Conservation (phyloP, 2,113 vertebrate genomes). For the Reinhardtius hippoglossoides region DNA sequence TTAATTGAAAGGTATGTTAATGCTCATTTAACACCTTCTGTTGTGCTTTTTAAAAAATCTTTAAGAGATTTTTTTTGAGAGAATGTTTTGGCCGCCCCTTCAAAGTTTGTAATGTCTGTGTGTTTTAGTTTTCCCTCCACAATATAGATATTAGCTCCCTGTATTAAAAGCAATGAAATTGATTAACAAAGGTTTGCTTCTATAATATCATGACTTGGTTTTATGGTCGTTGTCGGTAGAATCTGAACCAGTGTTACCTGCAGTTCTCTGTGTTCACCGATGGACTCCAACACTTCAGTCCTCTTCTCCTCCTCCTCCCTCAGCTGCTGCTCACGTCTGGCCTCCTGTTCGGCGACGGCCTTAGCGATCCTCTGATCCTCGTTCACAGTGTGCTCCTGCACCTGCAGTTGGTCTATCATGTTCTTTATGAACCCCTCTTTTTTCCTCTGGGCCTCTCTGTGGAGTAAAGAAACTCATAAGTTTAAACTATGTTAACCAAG, state of each 20-base stretch:
- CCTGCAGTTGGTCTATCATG: conserved; percentile 74
- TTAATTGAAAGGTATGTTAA: too few species aligned
- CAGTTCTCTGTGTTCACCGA: conserved; percentile 83
- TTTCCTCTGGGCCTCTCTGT: conserved; percentile 83
- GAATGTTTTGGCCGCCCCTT: too few species aligned
- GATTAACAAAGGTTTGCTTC: too few species aligned
- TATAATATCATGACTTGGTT: too few species aligned
- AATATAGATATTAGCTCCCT: too few species aligned
- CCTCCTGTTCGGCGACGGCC: conserved; percentile 83
- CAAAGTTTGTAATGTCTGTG: too few species aligned
- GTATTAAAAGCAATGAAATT: too few species aligned
- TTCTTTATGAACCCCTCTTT: conserved; percentile 80
- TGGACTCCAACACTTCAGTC: conserved; percentile 82
- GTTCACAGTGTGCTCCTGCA: conserved; percentile 62
- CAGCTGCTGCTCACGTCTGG: conserved; percentile 73
- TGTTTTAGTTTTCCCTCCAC: too few species aligned
- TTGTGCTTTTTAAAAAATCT: too few species aligned
- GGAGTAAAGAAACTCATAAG: background rate
- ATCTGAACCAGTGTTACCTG: conserved; percentile 77
- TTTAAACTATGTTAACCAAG: too few species aligned
- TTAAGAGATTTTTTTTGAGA: too few species aligned
- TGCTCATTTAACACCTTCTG: too few species aligned
- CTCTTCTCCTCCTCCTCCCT: conserved; percentile 83
- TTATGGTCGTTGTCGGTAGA: background rate
- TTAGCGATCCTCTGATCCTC: conserved; percentile 83